Evolutionary conservation across 37 sponge, comb jelly and placozoan species (phyloP).

Genomic region (Ephydatia muelleri): DNA sequence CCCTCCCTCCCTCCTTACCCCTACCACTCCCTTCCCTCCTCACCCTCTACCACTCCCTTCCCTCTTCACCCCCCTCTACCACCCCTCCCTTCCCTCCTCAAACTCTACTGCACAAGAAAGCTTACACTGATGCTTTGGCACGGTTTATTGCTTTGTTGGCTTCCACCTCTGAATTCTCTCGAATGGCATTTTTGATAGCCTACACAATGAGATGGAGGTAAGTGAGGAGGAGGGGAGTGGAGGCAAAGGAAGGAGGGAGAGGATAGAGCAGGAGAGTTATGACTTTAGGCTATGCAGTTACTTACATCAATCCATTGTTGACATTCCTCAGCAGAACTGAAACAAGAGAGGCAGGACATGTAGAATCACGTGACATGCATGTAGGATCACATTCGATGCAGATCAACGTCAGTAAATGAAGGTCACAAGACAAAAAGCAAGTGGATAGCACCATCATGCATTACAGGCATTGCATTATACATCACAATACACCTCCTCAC

Average conservation of each 20-base stretch:
- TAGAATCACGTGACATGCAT: not conserved
- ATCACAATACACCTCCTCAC: too few relatives aligned
- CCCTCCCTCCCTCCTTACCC: too few relatives aligned
- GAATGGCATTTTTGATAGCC: slow-evolving; percentile 54
- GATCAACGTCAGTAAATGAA: too few relatives aligned
- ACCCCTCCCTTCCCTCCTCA: too few relatives aligned
- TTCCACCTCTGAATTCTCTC: slow-evolving; percentile 28
- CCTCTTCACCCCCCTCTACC: too few relatives aligned
- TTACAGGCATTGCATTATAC: too few relatives aligned
- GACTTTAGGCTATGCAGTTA: not conserved
- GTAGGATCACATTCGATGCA: too few relatives aligned
- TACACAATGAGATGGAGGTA: too few relatives aligned
- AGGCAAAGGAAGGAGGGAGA: not conserved
- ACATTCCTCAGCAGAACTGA: slow-evolving; percentile 34
- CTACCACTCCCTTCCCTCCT: too few relatives aligned
- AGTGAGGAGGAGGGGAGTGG: not conserved
- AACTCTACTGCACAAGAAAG: not conserved
- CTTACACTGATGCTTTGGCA: slow-evolving; percentile 2
- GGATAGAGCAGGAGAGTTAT: not conserved
- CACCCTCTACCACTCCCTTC: too few relatives aligned
- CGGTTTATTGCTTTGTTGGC: slow-evolving; percentile 1
- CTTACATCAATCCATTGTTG: slow-evolving; percentile 49
- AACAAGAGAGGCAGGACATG: not conserved
- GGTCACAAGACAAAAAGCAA: too few relatives aligned
- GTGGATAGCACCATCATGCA: too few relatives aligned